A percentile compares a stretch with the other conserved stretches of the same genome.
These are phyloP conservation scores for Corythaeola cristata DNA, from an alignment of 2,113 vertebrate genomes.

Conservation along the genomic window DNA sequence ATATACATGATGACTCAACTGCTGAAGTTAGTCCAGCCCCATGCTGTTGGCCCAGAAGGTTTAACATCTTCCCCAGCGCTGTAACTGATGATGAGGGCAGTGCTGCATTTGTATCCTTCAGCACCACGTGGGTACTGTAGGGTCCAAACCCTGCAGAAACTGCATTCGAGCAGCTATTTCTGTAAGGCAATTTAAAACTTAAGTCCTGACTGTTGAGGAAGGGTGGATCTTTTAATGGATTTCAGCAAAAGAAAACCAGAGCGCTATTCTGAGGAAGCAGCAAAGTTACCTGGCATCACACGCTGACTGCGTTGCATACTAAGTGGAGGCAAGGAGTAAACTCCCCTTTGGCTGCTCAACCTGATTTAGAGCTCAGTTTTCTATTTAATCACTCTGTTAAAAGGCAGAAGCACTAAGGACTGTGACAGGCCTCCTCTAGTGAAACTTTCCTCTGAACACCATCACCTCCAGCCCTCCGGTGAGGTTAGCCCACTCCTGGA, in stretches of 20 bases:
- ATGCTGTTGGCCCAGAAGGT: rapidly evolving
- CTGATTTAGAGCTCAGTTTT: not conserved
- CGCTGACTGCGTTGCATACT: rapidly evolving
- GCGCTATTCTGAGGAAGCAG: not conserved
- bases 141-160: not conserved
- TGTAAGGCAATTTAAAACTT: rapidly evolving
- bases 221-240: not conserved
- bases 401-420: not conserved
- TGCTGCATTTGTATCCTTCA: not conserved
- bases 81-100: rapidly evolving
- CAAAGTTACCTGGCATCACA: not conserved
- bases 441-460: not conserved
- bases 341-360: not conserved
- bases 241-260: not conserved
- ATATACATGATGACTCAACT: not conserved
- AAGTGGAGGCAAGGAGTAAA: not conserved
- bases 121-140: not conserved
- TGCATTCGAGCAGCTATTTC: too few relatives aligned
- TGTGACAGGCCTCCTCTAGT: not conserved
- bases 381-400: not conserved
- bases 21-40: not conserved
- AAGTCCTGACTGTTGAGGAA: not conserved
- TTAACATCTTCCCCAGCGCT: not conserved
- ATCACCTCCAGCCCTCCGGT: not conserved
- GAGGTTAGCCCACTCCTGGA: not conserved